A percentile compares a stretch with the other conserved stretches of the same genome.
Evolutionary conservation across 1,140 invertebrate genomes (phyloP).

Genomic region (Polypedilum vanderplanki): DNA sequence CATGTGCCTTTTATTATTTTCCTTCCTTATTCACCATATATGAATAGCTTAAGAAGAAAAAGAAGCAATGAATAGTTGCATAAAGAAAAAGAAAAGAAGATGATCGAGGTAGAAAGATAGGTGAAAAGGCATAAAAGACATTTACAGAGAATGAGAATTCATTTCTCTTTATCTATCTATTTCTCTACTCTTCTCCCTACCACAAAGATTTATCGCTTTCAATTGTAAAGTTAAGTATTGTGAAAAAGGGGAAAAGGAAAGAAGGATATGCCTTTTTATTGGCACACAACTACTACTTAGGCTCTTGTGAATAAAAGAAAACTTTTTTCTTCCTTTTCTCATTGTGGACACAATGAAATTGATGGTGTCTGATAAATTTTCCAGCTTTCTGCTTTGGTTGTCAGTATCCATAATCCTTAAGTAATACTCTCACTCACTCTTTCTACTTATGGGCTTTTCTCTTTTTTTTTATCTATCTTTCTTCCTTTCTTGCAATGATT

Average conservation of each 20-base stretch:
- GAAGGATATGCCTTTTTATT: not conserved
- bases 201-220: constrained; percentile 18
- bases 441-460: too few relatives aligned
- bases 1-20: constrained; percentile 2
- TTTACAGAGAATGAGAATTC: not conserved
- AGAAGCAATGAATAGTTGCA: not conserved
- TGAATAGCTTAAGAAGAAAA: not conserved
- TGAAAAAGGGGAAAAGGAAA: too few relatives aligned
- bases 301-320: not conserved
- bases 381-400: not conserved
- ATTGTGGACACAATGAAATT: constrained; percentile 5
- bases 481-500: not conserved
- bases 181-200: too few relatives aligned
- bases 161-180: not conserved
- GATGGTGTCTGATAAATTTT: constrained; percentile 12
- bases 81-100: not conserved
- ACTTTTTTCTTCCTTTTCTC: not conserved
- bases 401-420: constrained; percentile 3
- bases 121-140: not conserved
- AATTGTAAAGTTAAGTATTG: constrained; percentile 19
- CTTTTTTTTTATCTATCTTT: not conserved
- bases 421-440: not conserved
- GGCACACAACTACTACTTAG: not conserved
- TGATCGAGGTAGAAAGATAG: too few relatives aligned
- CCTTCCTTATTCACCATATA: not conserved